Evolutionary conservation across 1,140 invertebrate genomes (phyloP).

Genomic region (Tetranychus cinnabarinus): DNA sequence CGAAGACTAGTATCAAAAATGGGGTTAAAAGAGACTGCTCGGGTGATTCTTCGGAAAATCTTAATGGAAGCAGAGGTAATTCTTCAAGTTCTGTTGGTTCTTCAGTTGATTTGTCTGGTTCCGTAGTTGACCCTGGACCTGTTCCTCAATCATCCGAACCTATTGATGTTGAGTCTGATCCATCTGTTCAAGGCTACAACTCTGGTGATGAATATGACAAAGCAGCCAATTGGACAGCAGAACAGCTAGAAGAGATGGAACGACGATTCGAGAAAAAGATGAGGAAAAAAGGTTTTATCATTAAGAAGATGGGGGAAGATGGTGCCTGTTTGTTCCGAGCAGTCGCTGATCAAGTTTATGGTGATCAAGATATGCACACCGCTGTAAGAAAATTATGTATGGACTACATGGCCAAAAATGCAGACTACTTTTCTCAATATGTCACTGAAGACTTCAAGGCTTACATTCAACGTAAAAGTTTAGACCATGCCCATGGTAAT

Average conservation of each 20-base stretch:
- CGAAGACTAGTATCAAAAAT: not conserved
- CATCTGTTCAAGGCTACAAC: not conserved
- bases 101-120: not conserved
- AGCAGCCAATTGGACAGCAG: not conserved
- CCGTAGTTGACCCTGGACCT: not conserved
- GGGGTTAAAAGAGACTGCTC: not conserved
- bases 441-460: conserved; percentile 73
- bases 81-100: not conserved
- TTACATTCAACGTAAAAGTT: conserved; percentile 54
- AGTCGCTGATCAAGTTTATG: conserved; percentile 77
- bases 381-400: conserved; percentile 63
- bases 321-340: conserved; percentile 79
- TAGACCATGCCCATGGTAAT: conserved; percentile 62
- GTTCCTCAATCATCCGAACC: not conserved
- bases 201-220: not conserved
- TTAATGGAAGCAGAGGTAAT: not conserved
- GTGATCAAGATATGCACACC: conserved; percentile 74
- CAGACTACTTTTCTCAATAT: conserved; percentile 76
- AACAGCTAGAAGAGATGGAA: conserved; percentile 19
- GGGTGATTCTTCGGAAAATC: not conserved
- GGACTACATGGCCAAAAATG: conserved; percentile 72
- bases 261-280: conserved; percentile 43
- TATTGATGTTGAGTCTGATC: not conserved
- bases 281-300: conserved; percentile 44
- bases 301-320: conserved; percentile 74